Percentiles rank a stretch among this genome's conserved stretches.
Conservation (phyloP, 2,888 invertebrate genomes). For the Eupelmus urozonus region DNA sequence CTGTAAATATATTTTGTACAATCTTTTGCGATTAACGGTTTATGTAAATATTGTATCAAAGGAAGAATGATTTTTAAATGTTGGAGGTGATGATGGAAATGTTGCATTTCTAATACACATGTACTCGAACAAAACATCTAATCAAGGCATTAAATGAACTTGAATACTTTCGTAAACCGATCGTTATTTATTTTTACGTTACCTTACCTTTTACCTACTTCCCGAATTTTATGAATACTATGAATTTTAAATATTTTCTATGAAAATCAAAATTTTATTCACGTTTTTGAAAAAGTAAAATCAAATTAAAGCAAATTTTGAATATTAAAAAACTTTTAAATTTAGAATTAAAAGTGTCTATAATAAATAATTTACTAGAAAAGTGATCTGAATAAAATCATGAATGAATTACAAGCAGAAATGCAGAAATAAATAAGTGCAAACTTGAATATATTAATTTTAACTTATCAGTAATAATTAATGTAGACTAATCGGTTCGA, state of each 20-base stretch:
- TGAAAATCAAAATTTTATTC: neutral
- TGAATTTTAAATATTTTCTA: neutral
- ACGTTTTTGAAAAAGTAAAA: neutral
- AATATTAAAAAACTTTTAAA: no score
- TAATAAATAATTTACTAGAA: no score
- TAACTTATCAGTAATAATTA: no score
- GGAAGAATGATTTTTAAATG: neutral
- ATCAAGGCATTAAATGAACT: constrained; percentile 68
- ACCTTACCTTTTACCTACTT: neutral
- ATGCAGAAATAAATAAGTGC: no score
- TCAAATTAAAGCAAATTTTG: neutral
- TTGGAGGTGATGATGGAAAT: constrained; percentile 10
- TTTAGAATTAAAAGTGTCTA: no score
- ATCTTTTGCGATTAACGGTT: constrained; percentile 24
- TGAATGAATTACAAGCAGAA: no score
- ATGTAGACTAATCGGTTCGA: no score
- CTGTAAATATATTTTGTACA: constrained; percentile 58
- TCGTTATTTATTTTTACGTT: constrained; percentile 38
- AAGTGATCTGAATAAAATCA: no score
- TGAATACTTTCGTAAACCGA: constrained; percentile 70
- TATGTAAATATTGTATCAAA: constrained; percentile 42
- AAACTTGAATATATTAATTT: no score
- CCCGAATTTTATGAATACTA: neutral
- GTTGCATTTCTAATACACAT: constrained; percentile 61
- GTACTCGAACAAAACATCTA: constrained; percentile 50